Evolutionary conservation across 2,888 invertebrate species (phyloP).

Genomic region (Pelosia muscerda): DNA sequence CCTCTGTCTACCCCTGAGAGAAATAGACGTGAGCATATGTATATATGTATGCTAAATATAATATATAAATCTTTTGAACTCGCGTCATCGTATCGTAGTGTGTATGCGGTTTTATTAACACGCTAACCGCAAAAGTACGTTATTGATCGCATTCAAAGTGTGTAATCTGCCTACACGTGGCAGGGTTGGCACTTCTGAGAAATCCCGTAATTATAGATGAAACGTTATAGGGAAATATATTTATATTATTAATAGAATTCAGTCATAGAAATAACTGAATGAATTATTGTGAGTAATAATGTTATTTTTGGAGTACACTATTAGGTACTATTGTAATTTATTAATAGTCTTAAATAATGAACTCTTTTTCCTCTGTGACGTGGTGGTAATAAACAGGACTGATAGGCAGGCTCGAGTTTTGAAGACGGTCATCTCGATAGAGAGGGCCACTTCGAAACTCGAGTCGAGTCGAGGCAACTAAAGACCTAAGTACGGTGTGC

Average conservation of each 20-base stretch:
- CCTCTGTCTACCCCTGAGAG: too few relatives aligned
- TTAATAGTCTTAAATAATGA: too few relatives aligned
- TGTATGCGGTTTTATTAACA: constrained; percentile 29
- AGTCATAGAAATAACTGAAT: neutral
- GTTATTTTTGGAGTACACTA: neutral
- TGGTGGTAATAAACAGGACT: too few relatives aligned
- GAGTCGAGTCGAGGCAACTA: too few relatives aligned
- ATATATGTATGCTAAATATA: too few relatives aligned
- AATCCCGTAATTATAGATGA: neutral
- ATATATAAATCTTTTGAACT: neutral
- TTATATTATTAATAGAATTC: neutral
- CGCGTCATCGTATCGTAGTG: constrained; percentile 5
- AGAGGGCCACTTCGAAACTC: too few relatives aligned
- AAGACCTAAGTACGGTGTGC: too few relatives aligned
- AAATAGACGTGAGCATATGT: too few relatives aligned
- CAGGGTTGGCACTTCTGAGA: constrained; percentile 25
- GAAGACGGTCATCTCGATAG: too few relatives aligned
- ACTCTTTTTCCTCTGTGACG: too few relatives aligned
- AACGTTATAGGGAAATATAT: neutral
- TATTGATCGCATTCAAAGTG: constrained; percentile 26
- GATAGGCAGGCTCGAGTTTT: too few relatives aligned
- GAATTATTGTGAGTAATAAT: neutral
- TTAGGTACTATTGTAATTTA: too few relatives aligned
- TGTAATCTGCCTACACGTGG: neutral
- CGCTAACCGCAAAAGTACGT: constrained; percentile 41